phyloP scores from a whole-genome alignment of 1,140 invertebrate species.

The Orius insidiosus region DNA sequence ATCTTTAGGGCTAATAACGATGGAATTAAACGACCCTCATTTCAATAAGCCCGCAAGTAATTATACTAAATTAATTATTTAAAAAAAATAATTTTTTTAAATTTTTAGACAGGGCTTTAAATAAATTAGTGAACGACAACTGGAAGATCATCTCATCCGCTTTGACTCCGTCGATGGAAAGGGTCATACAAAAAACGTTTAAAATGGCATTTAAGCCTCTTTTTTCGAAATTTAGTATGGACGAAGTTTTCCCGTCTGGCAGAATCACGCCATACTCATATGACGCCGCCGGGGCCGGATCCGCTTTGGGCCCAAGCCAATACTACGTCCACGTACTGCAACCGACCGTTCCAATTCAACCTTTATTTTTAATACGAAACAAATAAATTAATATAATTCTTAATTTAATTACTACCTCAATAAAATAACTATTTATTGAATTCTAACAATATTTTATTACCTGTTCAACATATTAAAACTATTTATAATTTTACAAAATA shows the following conservation, averaged over 20 bases:
- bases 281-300: too few relatives aligned
- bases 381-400: too few relatives aligned
- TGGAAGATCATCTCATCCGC: slow-evolving; percentile 2
- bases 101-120: slow-evolving; percentile 2
- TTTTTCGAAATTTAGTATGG: slow-evolving; percentile 1
- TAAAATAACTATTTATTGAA: too few relatives aligned
- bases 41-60: slow-evolving; percentile 1
- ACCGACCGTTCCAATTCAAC: too few relatives aligned
- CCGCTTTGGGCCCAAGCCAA: too few relatives aligned
- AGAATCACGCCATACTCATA: too few relatives aligned
- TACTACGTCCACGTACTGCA: too few relatives aligned
- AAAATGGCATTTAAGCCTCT: background rate
- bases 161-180: slow-evolving; percentile 5
- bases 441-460: too few relatives aligned
- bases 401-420: too few relatives aligned
- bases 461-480: too few relatives aligned
- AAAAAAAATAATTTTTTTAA: background rate
- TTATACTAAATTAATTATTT: background rate
- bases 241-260: slow-evolving; percentile 2
- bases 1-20: background rate
- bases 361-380: too few relatives aligned
- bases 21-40: background rate
- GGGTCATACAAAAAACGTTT: background rate
- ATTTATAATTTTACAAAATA: too few relatives aligned
- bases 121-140: slow-evolving; percentile 6